phyloP scores from a whole-genome alignment of 2,888 invertebrate genomes.

The Netelia inedita region DNA sequence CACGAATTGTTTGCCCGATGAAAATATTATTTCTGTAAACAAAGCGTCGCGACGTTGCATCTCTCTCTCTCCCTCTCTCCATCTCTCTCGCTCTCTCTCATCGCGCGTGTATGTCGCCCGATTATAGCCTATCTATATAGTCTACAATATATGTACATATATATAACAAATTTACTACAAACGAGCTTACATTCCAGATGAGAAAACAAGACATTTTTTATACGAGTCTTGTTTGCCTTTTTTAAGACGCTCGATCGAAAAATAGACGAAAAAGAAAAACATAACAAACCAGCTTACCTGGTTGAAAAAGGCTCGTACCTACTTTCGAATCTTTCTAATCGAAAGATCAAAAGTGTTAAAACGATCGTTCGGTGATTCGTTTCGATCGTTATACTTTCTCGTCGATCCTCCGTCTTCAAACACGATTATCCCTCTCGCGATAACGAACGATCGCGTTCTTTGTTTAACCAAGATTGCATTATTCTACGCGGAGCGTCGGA shows the following conservation, averaged over 20 bases:
- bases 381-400: background rate
- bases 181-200: background rate
- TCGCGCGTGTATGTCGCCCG: conserved; percentile 47
- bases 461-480: conserved; percentile 52
- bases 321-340: background rate
- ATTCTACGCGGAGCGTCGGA: conserved; percentile 6
- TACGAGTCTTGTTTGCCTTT: too few relatives aligned
- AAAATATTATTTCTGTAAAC: conserved; percentile 85
- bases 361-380: conserved; percentile 19
- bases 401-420: background rate
- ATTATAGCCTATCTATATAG: conserved; percentile 25
- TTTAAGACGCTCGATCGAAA: background rate
- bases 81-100: conserved; percentile 56
- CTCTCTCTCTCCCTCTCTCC: conserved; percentile 69
- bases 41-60: conserved; percentile 74
- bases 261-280: background rate
- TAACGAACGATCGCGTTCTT: conserved; percentile 54
- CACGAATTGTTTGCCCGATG: conserved; percentile 84
- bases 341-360: background rate
- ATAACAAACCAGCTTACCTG: background rate
- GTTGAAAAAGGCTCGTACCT: background rate
- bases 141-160: conserved; percentile 7
- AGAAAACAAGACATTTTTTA: background rate
- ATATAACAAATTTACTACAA: conserved; percentile 58
- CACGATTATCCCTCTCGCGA: conserved; percentile 10